Evolutionary conservation across 1,140 invertebrate species (phyloP).

Genomic region (Sinella curviseta): DNA sequence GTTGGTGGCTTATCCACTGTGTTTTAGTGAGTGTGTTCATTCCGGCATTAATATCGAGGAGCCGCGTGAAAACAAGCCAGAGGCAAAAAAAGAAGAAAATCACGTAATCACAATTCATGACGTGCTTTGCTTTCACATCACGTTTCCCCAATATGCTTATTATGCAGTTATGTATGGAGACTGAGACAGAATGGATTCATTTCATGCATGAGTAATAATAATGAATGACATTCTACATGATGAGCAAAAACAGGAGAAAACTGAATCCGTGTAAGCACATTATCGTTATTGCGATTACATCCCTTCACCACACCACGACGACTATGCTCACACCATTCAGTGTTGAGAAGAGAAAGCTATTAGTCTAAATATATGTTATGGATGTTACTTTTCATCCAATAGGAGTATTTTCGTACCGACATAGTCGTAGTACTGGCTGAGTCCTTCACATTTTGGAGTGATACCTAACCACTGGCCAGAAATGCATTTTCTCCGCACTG

Average conservation of each 20-base stretch:
- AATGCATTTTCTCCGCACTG: conserved; percentile 66
- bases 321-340: too few species aligned
- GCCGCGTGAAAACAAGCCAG: too few species aligned
- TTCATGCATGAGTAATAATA: conserved; percentile 7
- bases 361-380: too few species aligned
- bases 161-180: neutral
- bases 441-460: conserved; percentile 73
- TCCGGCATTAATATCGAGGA: neutral
- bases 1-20: conserved; percentile 82
- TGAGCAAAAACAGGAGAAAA: too few species aligned
- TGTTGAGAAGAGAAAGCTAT: too few species aligned
- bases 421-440: conserved; percentile 83
- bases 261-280: too few species aligned
- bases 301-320: too few species aligned
- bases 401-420: conserved; percentile 63
- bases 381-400: too few species aligned
- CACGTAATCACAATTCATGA: neutral
- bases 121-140: conserved; percentile 13
- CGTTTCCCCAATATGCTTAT: neutral
- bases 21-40: conserved; percentile 65
- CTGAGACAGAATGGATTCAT: neutral
- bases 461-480: conserved; percentile 76
- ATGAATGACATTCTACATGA: too few species aligned
- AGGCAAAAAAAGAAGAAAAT: conserved; percentile 27
- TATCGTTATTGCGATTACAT: too few species aligned